Evolutionary conservation across 2,888 invertebrate genomes (phyloP), one percentile per base, ranked within the genome.

Genomic region (Electrophaes corylata): DNA sequence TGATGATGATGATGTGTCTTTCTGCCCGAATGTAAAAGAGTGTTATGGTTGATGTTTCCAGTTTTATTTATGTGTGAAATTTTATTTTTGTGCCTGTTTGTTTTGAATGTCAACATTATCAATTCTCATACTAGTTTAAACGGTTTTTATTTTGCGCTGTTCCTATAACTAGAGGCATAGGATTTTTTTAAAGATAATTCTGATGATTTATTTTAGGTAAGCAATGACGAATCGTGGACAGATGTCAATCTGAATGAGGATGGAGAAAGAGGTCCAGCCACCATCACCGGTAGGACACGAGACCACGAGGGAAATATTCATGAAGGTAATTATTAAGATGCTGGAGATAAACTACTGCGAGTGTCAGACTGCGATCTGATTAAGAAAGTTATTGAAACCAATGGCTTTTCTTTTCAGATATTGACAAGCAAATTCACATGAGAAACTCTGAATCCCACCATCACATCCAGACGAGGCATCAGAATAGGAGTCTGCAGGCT

Each of bases 201-300:
- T 43, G 12, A 6, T 18, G 18, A 2, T 41, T 6, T 11, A 23
- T 29, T 74, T 0, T 60, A 91, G 91, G 91, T 90, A 37, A 94
- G 94, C 64, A 95, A 95, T 67, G 97, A 97, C 74, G 97, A 97
- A 75, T 97, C 96, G 46, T 98, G 98, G 98, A 97, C 97, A 0
- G 97, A 98, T 77, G 97, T 98, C 37, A 98, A 97, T 82, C 90
- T 98, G 47, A 97, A 98, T 76, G 97, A 98, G 79, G 97, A 97
- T 59, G 91, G 93, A 76, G 76, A 95, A 90, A 75, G 95, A 88
- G 91, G 91, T 0, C 90, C 90, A 0, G 88, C 90, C 46, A 90
- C 90, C 16, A 90, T 90, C 64, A 87, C 90, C 0, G 94, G 93
- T 45, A 84, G 93, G 55, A 86, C 92, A 5, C 84, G 94, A 41